phyloP scores from a whole-genome alignment of 2,888 invertebrate species.

The Agriotes lineatus region DNA sequence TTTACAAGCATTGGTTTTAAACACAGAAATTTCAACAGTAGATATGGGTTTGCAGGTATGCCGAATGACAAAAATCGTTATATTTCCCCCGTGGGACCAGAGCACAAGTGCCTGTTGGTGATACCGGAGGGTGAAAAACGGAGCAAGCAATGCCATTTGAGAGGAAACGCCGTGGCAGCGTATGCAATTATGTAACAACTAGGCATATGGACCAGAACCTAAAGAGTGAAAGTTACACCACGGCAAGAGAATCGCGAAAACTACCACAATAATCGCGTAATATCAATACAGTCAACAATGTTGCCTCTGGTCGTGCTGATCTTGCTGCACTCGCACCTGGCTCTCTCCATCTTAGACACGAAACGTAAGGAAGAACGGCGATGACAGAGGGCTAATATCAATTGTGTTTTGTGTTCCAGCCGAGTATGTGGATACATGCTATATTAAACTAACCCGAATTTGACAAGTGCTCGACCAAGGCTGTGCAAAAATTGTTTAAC shows the following conservation, averaged over 20 bases:
- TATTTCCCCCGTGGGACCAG: no score
- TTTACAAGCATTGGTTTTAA: no score
- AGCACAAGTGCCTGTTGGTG: background rate
- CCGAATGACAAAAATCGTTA: no score
- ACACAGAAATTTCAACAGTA: no score
- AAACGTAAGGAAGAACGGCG: conserved; percentile 54
- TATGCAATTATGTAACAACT: conserved; percentile 27
- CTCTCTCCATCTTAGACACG: conserved; percentile 52
- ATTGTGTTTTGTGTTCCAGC: conserved; percentile 67
- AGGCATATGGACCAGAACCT: conserved; percentile 49
- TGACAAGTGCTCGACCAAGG: conserved; percentile 75
- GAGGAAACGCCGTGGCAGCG: conserved; percentile 6
- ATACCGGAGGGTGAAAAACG: conserved; percentile 27
- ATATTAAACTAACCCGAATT: conserved; percentile 73
- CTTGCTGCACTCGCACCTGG: conserved; percentile 48
- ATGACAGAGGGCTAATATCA: background rate
- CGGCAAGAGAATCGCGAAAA: conserved; percentile 47
- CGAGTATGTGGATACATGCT: conserved; percentile 76
- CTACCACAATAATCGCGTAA: conserved; percentile 37
- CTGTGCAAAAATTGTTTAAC: conserved; percentile 77
- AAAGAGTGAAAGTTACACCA: conserved; percentile 57
- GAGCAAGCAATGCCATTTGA: conserved; percentile 22
- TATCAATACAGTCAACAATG: conserved; percentile 52
- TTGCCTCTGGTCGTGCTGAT: conserved; percentile 51
- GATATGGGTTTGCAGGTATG: no score